Conservation (phyloP, 1,140 invertebrate genomes). For the Sarcophaga peregrina region DNA sequence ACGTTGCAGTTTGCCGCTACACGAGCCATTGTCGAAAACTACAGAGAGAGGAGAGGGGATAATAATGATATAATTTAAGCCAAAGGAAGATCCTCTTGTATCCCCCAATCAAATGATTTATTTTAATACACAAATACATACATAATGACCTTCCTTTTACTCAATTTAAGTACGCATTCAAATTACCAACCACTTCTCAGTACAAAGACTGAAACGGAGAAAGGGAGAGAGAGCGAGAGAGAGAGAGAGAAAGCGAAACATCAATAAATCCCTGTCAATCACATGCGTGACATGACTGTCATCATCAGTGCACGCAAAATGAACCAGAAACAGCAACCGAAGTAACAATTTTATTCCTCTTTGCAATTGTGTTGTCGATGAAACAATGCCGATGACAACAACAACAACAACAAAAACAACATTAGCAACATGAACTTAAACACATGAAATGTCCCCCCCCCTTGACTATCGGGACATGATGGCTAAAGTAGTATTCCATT, state of each 20-base stretch:
- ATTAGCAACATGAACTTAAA: not conserved
- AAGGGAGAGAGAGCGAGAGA: too few species aligned
- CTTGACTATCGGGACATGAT: not conserved
- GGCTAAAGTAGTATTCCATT: not conserved
- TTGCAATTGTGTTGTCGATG: not conserved
- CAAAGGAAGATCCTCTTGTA: too few species aligned
- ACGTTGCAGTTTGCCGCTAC: too few species aligned
- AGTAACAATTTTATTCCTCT: not conserved
- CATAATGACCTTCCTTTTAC: too few species aligned
- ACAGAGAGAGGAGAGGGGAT: too few species aligned
- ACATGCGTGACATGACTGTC: slow-evolving; percentile 56
- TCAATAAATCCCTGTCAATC: slow-evolving; percentile 66
- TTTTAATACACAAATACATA: too few species aligned
- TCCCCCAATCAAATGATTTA: too few species aligned
- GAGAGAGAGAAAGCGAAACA: slow-evolving; percentile 26
- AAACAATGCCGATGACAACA: slow-evolving; percentile 2
- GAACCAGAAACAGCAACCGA: slow-evolving; percentile 34
- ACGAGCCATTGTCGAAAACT: too few species aligned
- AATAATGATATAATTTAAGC: too few species aligned
- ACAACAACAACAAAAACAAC: not conserved
- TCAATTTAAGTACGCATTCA: too few species aligned
- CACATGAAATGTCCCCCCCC: not conserved
- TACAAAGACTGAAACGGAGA: not conserved
- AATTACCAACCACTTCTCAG: not conserved
- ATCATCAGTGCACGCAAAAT: slow-evolving; percentile 40